Evolutionary conservation across 2,797 vertebrate species (phyloP).

Genomic region (Carcharodon carcharias): DNA sequence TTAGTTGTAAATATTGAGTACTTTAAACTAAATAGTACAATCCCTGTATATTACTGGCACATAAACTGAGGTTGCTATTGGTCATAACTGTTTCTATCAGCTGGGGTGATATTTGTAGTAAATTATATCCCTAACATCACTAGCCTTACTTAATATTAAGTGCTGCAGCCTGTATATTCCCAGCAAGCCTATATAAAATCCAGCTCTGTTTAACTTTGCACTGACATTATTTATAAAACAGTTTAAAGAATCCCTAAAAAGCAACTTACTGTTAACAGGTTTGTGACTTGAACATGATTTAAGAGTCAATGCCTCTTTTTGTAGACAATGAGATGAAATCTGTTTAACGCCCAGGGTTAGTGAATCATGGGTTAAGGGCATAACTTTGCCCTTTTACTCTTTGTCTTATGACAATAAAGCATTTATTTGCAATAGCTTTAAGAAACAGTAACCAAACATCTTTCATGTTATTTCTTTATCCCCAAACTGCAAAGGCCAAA

Average conservation of each 20-base stretch:
- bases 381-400: neutral
- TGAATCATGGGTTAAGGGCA: neutral
- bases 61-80: neutral
- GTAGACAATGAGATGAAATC: neutral
- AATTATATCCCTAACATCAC: neutral
- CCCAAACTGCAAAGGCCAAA: neutral
- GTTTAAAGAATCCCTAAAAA: neutral
- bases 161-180: neutral
- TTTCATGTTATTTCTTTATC: neutral
- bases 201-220: neutral
- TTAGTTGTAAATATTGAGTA: neutral
- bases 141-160: neutral
- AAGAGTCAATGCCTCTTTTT: neutral
- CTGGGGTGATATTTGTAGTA: neutral
- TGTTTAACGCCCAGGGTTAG: neutral
- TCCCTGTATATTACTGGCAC: neutral
- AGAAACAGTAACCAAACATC: neutral
- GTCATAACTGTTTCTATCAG: neutral
- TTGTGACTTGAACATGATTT: neutral
- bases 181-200: neutral
- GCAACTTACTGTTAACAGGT: neutral
- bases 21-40: neutral
- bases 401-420: neutral
- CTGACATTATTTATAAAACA: neutral
- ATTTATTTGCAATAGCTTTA: neutral